Evolutionary conservation across 2,113 vertebrate species (phyloP).

Genomic region (Cyprinus carpio): DNA sequence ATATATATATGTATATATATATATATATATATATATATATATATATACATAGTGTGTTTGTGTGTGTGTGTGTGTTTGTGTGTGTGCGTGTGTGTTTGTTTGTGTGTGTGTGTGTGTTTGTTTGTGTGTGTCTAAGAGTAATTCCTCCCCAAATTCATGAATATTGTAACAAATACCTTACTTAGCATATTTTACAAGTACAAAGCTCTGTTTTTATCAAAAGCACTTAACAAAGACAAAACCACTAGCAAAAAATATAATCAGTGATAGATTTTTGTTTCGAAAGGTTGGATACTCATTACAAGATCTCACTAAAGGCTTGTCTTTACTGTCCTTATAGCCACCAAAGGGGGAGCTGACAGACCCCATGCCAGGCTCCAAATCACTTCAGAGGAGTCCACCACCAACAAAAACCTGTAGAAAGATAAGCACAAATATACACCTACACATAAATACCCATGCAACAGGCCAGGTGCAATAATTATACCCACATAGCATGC

Average conservation of each 20-base stretch:
- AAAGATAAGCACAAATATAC: not conserved
- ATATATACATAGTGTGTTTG: too few species aligned
- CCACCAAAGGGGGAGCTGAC: not conserved
- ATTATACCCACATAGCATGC: not conserved
- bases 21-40: too few species aligned
- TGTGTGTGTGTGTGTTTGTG: too few species aligned
- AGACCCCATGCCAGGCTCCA: not conserved
- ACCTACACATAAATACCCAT: slow-evolving; percentile 26
- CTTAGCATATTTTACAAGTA: not conserved
- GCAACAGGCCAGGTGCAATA: not conserved
- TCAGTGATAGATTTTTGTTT: not conserved
- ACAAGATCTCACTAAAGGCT: not conserved
- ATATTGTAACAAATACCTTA: not conserved
- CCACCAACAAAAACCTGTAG: not conserved
- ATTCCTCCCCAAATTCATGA: not conserved
- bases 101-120: too few species aligned
- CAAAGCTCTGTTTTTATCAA: not conserved
- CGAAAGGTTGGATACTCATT: not conserved
- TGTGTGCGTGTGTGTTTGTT: too few species aligned
- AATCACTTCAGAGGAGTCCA: not conserved
- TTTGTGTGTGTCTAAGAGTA: not conserved
- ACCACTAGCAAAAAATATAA: not conserved
- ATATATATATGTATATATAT: too few species aligned
- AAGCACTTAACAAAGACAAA: not conserved
- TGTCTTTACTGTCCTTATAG: not conserved